Percentiles rank a stretch among this genome's conserved stretches.
Conservation (phyloP, 2,113 vertebrate species). For the Todiramphus saurophagus region DNA sequence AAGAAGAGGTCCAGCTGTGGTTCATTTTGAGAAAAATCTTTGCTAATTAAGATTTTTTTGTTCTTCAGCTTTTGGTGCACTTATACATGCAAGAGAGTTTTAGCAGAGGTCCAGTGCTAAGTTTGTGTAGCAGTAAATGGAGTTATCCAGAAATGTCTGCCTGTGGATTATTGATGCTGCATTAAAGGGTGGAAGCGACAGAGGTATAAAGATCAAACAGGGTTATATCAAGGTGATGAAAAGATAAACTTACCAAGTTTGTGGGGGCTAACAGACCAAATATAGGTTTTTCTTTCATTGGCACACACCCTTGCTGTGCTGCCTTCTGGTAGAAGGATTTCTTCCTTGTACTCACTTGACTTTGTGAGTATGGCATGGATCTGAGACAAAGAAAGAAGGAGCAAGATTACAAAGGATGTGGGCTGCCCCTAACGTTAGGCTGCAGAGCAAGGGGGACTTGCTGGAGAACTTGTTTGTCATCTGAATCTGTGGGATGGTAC, state of each 20-base stretch:
- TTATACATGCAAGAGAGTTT: not conserved
- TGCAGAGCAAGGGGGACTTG: not conserved
- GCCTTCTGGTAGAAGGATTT: not conserved
- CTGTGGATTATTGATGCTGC: not conserved
- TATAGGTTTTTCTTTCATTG: slow-evolving; percentile 68
- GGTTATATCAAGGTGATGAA: not conserved
- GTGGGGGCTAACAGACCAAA: slow-evolving; percentile 61
- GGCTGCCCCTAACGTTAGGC: not conserved
- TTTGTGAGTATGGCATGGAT: slow-evolving; percentile 34
- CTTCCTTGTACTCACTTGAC: slow-evolving; percentile 55
- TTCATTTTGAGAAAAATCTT: not conserved
- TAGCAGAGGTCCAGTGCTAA: not conserved
- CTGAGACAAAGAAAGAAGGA: slow-evolving; percentile 33
- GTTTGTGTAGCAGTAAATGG: not conserved
- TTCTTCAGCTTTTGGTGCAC: not conserved
- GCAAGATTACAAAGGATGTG: not conserved
- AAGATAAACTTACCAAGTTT: slow-evolving; percentile 52
- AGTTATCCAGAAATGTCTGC: not conserved
- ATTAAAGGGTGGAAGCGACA: not conserved
- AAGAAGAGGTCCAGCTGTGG: not conserved
- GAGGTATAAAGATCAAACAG: not conserved
- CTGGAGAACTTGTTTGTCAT: not conserved
- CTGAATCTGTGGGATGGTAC: not conserved
- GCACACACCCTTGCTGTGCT: slow-evolving; percentile 28
- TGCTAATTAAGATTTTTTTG: not conserved